Conservation (phyloP, 2,797 vertebrate genomes). For the Lates japonicus region DNA sequence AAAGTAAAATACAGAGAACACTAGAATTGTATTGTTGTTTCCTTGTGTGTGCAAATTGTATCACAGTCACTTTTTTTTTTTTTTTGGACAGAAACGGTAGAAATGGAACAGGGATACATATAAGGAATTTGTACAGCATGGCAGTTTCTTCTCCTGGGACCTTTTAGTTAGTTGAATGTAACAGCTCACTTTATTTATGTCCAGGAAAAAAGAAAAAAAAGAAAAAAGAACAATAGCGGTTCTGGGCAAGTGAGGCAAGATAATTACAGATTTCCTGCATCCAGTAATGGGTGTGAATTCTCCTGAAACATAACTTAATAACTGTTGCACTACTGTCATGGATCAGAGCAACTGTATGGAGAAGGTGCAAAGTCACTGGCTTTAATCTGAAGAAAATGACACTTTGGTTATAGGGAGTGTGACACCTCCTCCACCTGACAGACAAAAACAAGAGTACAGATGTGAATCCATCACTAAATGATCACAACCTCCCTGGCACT, state of each 20-base stretch:
- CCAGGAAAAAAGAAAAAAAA: no score
- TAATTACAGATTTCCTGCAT: neutral
- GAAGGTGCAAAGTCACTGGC: conserved; percentile 21
- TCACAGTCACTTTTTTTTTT: neutral
- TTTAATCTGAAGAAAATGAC: conserved; percentile 39
- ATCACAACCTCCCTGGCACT: conserved; percentile 16
- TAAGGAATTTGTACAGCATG: neutral
- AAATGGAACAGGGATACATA: neutral
- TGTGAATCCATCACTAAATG: neutral
- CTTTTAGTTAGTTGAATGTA: no score
- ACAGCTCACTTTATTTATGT: no score
- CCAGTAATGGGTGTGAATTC: neutral
- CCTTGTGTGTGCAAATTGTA: neutral
- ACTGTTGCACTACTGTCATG: neutral
- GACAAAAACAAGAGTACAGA: conserved; percentile 7
- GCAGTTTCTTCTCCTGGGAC: no score
- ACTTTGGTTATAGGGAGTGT: conserved; percentile 22
- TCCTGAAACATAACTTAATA: conserved; percentile 10
- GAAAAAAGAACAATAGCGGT: no score
- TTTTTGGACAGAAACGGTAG: neutral
- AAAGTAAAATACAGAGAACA: neutral
- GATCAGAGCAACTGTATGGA: neutral
- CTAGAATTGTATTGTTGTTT: neutral
- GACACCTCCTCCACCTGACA: conserved; percentile 19
- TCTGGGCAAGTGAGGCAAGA: neutral